Conservation (phyloP, 2,113 vertebrate genomes). For the Talpa occidentalis region DNA sequence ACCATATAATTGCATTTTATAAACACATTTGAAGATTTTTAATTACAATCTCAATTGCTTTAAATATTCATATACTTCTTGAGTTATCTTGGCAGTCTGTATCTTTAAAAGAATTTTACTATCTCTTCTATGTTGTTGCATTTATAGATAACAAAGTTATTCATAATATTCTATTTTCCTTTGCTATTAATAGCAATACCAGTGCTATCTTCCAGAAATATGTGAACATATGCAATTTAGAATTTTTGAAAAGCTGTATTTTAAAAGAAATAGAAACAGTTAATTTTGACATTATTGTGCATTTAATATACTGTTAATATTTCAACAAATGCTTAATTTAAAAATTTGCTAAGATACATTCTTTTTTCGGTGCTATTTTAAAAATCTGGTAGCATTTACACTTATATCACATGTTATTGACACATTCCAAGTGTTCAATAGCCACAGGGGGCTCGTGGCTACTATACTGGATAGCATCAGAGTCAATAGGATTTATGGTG, state of each 20-base stretch:
- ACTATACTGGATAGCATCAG: not conserved
- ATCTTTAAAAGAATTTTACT: not conserved
- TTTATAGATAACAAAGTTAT: slow-evolving; percentile 19
- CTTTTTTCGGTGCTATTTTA: not conserved
- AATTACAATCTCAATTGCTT: slow-evolving; percentile 32
- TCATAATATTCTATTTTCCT: not conserved
- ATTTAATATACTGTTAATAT: slow-evolving; percentile 11
- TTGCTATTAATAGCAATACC: not conserved
- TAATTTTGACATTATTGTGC: not conserved
- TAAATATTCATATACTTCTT: slow-evolving; percentile 1
- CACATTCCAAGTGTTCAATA: not conserved
- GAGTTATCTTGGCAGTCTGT: not conserved
- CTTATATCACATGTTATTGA: not conserved
- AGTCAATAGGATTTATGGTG: not conserved
- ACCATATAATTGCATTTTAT: not conserved
- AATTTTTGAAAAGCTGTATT: slow-evolving; percentile 24
- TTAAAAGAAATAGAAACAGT: not conserved
- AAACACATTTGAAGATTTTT: not conserved
- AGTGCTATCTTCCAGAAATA: not conserved
- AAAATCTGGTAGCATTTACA: slow-evolving; percentile 23
- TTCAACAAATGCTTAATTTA: not conserved
- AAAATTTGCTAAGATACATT: slow-evolving; percentile 9
- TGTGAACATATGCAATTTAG: not conserved
- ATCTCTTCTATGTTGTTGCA: not conserved
- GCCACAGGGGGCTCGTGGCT: not conserved